Percentiles rank a stretch among this genome's conserved stretches.
Evolutionary conservation across 2,797 vertebrate genomes (phyloP).

Genomic region (Rhabdophis nuchalis): DNA sequence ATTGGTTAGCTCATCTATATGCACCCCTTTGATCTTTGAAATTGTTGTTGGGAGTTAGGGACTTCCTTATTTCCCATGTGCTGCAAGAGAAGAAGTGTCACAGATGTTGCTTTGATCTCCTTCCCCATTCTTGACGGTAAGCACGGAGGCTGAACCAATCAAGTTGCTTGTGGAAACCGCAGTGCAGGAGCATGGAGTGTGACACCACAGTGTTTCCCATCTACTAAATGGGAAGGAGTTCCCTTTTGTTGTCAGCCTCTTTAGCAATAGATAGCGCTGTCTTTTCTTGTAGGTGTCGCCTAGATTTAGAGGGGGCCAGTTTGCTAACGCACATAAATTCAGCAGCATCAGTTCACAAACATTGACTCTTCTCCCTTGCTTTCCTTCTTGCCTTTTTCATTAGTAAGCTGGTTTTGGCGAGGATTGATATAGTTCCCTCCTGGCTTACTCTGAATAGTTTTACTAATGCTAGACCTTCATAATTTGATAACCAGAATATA

Average conservation of each 20-base stretch:
- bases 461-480: background rate
- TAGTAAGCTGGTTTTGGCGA: background rate
- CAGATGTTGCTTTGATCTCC: background rate
- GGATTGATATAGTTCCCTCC: background rate
- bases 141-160: background rate
- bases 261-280: background rate
- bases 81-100: background rate
- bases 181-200: background rate
- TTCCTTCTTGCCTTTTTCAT: background rate
- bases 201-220: background rate
- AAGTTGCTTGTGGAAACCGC: background rate
- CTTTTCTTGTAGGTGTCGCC: background rate
- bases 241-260: background rate
- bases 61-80: background rate
- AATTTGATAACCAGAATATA: background rate
- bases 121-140: background rate
- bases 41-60: background rate
- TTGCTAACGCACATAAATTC: background rate
- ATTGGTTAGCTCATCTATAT: background rate
- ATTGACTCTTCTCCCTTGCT: background rate
- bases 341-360: background rate
- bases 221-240: background rate
- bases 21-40: background rate
- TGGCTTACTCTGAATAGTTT: background rate
- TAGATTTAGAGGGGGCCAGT: background rate